These are phyloP conservation scores for Apostichopus japonicus DNA, from an alignment of 35 echinoderm and acorn worm genomes.

Conservation along the genomic window DNA sequence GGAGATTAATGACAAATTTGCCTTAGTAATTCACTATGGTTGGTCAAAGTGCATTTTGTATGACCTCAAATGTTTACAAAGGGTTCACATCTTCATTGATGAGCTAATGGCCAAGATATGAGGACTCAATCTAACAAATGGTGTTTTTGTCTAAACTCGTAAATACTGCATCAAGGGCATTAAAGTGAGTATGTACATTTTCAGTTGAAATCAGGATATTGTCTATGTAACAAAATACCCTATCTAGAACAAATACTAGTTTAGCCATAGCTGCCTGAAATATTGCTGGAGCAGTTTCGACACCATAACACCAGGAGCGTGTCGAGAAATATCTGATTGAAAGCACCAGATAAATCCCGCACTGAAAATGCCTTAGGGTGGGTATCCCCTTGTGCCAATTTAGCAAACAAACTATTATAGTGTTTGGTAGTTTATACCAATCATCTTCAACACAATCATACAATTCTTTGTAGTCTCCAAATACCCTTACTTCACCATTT, in stretches of 20 bases:
- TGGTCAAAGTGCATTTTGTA: constrained; percentile 52
- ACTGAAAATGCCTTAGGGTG: constrained; percentile 25
- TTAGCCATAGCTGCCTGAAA: constrained; percentile 51
- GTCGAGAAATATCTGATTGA: constrained; percentile 11
- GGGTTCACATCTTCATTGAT: neutral
- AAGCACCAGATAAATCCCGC: constrained; percentile 40
- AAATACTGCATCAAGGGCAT: neutral
- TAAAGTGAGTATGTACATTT: neutral
- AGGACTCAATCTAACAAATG: neutral
- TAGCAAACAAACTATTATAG: constrained; percentile 26
- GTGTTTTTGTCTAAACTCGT: neutral
- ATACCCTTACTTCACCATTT: constrained; percentile 30
- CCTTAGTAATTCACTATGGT: constrained; percentile 75
- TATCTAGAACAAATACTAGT: neutral
- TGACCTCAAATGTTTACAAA: constrained; percentile 36
- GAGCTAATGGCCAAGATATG: neutral
- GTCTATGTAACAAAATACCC: constrained; percentile 7
- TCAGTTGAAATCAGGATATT: neutral
- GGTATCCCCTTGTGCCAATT: neutral
- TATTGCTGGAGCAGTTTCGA: constrained; percentile 31
- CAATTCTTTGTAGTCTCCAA: constrained; percentile 39
- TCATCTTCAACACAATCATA: constrained; percentile 49
- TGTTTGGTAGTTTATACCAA: constrained; percentile 12
- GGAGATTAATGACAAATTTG: constrained; percentile 47
- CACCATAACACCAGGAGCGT: neutral